Evolutionary conservation across 53 echinoderm and acorn worm species (phyloP).

Genomic region (Zoroaster sp.): DNA sequence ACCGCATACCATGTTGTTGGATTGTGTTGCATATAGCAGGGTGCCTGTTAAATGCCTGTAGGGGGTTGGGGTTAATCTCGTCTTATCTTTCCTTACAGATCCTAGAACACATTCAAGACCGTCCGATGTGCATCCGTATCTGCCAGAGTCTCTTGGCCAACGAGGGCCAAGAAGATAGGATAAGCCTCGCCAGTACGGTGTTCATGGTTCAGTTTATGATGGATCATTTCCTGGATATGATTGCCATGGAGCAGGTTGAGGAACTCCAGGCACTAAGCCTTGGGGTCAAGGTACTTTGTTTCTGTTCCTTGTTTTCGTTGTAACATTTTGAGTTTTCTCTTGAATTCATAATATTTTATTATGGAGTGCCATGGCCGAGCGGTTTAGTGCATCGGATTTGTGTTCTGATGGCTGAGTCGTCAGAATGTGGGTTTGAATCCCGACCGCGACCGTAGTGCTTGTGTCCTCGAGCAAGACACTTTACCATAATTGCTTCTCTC

Average conservation of each 20-base stretch:
- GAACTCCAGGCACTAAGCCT: constrained; percentile 76
- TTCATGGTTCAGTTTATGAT: constrained; percentile 86
- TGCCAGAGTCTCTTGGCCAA: constrained; percentile 63
- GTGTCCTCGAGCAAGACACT: too few species aligned
- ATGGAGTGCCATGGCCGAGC: too few species aligned
- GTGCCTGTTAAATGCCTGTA: too few species aligned
- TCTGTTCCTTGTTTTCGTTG: neutral
- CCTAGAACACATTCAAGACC: constrained; percentile 59
- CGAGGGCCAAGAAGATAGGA: constrained; percentile 31
- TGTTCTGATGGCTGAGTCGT: too few species aligned
- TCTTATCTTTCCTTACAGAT: constrained; percentile 45
- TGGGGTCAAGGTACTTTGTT: constrained; percentile 76
- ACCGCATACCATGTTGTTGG: too few species aligned
- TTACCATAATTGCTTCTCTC: too few species aligned
- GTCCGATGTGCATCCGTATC: constrained; percentile 40
- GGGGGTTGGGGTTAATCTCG: too few species aligned
- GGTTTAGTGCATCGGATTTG: too few species aligned
- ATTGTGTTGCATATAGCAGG: too few species aligned
- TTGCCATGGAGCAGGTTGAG: constrained; percentile 59
- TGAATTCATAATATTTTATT: too few species aligned
- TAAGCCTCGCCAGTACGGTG: constrained; percentile 72
- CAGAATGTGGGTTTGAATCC: too few species aligned
- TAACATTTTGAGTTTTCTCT: neutral
- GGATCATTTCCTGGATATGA: constrained; percentile 60
- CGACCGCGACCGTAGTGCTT: too few species aligned